Evolutionary conservation across 2,797 vertebrate genomes (phyloP).

Genomic region (Pseudochirops corinnae): DNA sequence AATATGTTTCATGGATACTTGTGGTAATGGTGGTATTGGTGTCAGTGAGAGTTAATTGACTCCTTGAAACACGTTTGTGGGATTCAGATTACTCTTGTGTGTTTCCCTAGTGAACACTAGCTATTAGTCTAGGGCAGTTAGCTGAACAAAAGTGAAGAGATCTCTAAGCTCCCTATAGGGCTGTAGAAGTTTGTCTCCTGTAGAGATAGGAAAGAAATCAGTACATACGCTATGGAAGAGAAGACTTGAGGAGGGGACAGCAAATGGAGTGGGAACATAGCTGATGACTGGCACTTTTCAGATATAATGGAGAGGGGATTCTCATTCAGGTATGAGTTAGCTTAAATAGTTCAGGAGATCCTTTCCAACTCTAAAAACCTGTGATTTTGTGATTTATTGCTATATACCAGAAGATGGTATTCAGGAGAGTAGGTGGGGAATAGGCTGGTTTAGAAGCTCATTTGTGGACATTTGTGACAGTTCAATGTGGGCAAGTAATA

Average conservation of each 20-base stretch:
- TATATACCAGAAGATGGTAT: neutral
- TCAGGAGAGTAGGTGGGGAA: neutral
- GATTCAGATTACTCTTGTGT: neutral
- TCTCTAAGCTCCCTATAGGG: neutral
- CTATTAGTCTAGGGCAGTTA: neutral
- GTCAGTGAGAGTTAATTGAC: neutral
- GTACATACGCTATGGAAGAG: neutral
- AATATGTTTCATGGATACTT: neutral
- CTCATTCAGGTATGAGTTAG: neutral
- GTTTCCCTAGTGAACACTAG: neutral
- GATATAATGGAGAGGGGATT: neutral
- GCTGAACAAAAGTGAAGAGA: neutral
- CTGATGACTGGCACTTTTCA: neutral
- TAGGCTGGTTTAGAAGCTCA: neutral
- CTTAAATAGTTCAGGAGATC: neutral
- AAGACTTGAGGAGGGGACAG: neutral
- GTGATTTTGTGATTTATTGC: neutral
- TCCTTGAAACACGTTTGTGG: neutral
- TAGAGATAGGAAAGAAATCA: neutral
- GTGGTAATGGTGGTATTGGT: neutral
- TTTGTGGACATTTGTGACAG: neutral
- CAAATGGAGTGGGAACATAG: neutral
- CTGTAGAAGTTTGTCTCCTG: neutral
- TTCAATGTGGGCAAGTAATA: neutral
- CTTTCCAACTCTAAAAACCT: neutral